Conservation (phyloP, 2,797 vertebrate genomes). For the Ptychobarbus kaznakovi region DNA sequence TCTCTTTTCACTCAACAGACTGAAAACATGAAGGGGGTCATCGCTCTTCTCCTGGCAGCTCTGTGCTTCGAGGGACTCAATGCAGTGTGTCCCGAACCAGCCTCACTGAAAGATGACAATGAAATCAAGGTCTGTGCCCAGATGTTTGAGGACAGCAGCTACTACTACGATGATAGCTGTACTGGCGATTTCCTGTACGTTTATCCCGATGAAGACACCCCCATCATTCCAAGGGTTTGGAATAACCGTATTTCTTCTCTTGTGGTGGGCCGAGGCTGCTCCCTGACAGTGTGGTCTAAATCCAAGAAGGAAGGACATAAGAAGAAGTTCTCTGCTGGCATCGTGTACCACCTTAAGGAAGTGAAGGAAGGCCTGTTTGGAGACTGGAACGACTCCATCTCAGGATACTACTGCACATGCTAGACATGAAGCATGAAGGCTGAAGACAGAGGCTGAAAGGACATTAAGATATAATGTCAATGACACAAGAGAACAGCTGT, state of each 20-base stretch:
- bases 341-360: conserved; percentile 75
- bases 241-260: conserved; percentile 69
- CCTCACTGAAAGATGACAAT: neutral
- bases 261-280: conserved; percentile 74
- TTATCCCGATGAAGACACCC: conserved; percentile 60
- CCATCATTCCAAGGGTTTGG: conserved; percentile 71
- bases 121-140: conserved; percentile 73
- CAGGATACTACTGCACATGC: conserved; percentile 75
- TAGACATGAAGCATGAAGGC: conserved; percentile 22
- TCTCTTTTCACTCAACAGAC: neutral
- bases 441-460: conserved; percentile 18
- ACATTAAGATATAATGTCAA: conserved; percentile 15
- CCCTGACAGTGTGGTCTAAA: conserved; percentile 74
- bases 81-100: conserved; percentile 68
- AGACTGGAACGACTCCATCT: conserved; percentile 76
- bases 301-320: conserved; percentile 66
- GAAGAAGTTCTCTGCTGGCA: conserved; percentile 54
- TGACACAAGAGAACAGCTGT: conserved; percentile 12
- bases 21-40: conserved; percentile 58
- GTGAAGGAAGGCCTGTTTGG: conserved; percentile 67
- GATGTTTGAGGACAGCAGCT: conserved; percentile 72
- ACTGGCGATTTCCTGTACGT: conserved; percentile 56
- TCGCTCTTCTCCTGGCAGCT: conserved; percentile 51
- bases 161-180: conserved; percentile 79
- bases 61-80: conserved; percentile 51